A percentile compares a stretch with the other conserved stretches of the same genome.
Evolutionary conservation across 2,797 vertebrate species (phyloP).

Genomic region (Fundulus diaphanus): DNA sequence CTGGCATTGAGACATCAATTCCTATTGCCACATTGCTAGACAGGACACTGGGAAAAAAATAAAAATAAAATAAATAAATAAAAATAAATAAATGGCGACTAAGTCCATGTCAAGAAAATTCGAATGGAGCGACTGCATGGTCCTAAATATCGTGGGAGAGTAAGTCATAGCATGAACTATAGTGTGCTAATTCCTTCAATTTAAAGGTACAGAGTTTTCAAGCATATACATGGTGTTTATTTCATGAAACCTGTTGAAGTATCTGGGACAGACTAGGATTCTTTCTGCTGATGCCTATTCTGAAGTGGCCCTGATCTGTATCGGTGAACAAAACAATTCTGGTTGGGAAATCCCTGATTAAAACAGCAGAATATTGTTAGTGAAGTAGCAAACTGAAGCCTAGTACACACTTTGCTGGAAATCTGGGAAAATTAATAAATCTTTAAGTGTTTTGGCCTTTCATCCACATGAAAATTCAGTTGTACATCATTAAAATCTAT

Average conservation of each 20-base stretch:
- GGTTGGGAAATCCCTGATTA: no score
- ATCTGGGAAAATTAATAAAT: no score
- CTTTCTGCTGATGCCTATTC: background rate
- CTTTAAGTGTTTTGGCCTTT: no score
- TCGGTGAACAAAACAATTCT: background rate
- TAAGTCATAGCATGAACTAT: background rate
- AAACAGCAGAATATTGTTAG: slow-evolving; percentile 2
- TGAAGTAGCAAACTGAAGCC: slow-evolving; percentile 17
- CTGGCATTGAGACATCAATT: no score
- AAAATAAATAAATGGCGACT: no score
- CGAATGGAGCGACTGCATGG: no score
- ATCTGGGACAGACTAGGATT: background rate
- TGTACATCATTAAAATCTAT: no score
- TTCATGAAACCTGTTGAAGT: background rate
- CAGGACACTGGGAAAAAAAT: no score
- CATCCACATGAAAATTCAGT: no score
- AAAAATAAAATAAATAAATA: no score
- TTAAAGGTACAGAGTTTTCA: background rate
- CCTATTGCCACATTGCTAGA: no score
- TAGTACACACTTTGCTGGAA: no score
- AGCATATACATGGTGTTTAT: background rate
- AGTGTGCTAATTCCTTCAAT: background rate
- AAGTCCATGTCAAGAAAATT: background rate
- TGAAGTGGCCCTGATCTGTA: background rate
- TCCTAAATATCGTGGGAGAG: background rate